Conservation (phyloP, 2,888 invertebrate genomes). For the Nipponacmea schrenckii region DNA sequence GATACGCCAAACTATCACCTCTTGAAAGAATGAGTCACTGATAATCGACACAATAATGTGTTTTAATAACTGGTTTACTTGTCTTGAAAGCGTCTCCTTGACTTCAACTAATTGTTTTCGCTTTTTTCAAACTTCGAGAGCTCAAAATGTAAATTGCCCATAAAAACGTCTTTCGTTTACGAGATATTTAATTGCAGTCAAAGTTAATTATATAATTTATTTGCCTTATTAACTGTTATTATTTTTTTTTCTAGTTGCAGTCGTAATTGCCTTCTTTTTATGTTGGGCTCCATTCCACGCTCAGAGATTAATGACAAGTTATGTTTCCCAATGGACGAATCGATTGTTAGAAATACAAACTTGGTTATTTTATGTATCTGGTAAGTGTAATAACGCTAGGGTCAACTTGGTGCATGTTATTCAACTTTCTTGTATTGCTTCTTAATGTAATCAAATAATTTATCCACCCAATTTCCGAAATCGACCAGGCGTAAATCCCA, state of each 20-base stretch:
- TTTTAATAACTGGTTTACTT: background rate
- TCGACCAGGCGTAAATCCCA: too few relatives aligned
- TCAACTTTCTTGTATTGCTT: too few relatives aligned
- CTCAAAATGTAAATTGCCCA: too few relatives aligned
- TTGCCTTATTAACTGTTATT: background rate
- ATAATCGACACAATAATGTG: too few relatives aligned
- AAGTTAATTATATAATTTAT: background rate
- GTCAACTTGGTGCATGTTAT: too few relatives aligned
- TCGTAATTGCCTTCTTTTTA: conserved; percentile 90
- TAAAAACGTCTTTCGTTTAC: background rate
- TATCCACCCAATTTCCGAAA: too few relatives aligned
- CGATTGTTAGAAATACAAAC: conserved; percentile 58
- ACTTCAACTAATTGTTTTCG: background rate
- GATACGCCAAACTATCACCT: too few relatives aligned
- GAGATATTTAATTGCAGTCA: too few relatives aligned
- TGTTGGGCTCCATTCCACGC: conserved; percentile 93
- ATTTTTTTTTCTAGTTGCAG: conserved; percentile 78
- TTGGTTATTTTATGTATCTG: conserved; percentile 63
- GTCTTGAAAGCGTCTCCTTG: background rate
- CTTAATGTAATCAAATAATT: too few relatives aligned
- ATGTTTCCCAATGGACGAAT: conserved; percentile 58
- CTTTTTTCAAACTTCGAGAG: too few relatives aligned
- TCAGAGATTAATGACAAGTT: conserved; percentile 81
- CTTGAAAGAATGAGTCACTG: too few relatives aligned
- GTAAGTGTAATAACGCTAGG: conserved; percentile 35